A percentile compares a stretch with the other conserved stretches of the same genome.
These are phyloP conservation scores for Diloba caeruleocephala DNA, from an alignment of 2,888 invertebrate genomes.

Conservation along the genomic window DNA sequence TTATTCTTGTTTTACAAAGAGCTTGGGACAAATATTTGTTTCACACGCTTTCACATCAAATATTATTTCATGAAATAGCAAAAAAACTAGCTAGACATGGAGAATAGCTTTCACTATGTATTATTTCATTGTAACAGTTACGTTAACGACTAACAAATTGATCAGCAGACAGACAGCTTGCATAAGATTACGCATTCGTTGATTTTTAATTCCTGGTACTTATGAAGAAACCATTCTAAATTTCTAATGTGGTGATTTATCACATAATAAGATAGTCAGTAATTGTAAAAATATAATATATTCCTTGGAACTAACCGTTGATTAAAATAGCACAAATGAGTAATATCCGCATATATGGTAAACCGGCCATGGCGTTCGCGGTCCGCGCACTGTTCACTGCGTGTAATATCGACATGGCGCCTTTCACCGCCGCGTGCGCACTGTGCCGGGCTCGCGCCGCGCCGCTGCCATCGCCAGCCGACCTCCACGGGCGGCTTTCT, in stretches of 20 bases:
- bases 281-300: slow-evolving; percentile 35
- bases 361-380: slow-evolving; percentile 70
- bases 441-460: slow-evolving; percentile 64
- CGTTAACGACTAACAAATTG: slow-evolving; percentile 73
- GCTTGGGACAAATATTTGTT: slow-evolving; percentile 2
- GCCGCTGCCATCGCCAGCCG: slow-evolving; percentile 68
- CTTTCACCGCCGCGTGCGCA: slow-evolving; percentile 86
- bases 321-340: slow-evolving; percentile 80
- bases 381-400: slow-evolving; percentile 67
- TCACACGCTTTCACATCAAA: slow-evolving; percentile 46
- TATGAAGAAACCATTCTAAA: slow-evolving; percentile 29
- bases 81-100: slow-evolving; percentile 48
- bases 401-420: slow-evolving; percentile 75
- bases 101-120: slow-evolving; percentile 78
- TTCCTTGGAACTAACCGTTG: slow-evolving; percentile 76
- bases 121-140: slow-evolving; percentile 77
- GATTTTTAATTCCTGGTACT: slow-evolving; percentile 51
- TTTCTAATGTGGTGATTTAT: slow-evolving; percentile 25
- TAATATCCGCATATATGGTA: slow-evolving; percentile 74
- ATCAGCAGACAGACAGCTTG: slow-evolving; percentile 74
- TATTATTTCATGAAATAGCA: slow-evolving; percentile 36
- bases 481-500: slow-evolving; percentile 83
- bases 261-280: slow-evolving; percentile 15
- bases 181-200: slow-evolving; percentile 73
- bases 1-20: slow-evolving; percentile 12